Percentiles rank a stretch among this genome's conserved stretches.
phyloP scores from a whole-genome alignment of 2,113 vertebrate species.

The Nibea coibor region DNA sequence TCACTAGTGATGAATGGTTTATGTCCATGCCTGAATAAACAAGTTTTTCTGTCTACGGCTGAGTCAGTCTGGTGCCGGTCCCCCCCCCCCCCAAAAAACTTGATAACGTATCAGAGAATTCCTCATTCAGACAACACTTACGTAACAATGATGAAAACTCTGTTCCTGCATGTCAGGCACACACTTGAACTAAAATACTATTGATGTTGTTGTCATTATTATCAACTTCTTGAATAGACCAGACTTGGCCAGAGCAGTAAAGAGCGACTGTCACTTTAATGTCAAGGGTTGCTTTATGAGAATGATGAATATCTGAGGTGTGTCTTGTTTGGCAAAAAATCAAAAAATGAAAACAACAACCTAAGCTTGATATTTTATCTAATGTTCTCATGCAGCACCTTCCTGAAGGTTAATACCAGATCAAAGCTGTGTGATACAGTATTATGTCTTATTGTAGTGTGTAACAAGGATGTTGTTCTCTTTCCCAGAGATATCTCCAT shows the following conservation, averaged over 20 bases:
- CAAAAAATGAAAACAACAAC: background rate
- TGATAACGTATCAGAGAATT: slow-evolving; percentile 61
- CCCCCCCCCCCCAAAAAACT: slow-evolving; percentile 8
- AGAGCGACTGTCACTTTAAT: background rate
- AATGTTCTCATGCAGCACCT: slow-evolving; percentile 13
- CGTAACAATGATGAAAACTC: slow-evolving; percentile 48
- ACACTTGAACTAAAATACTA: background rate
- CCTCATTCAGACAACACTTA: slow-evolving; percentile 52
- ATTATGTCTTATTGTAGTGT: slow-evolving; percentile 13
- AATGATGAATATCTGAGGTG: background rate
- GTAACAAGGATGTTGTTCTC: slow-evolving; percentile 18
- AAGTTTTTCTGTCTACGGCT: slow-evolving; percentile 10
- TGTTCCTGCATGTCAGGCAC: background rate
- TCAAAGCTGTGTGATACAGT: slow-evolving; percentile 13
- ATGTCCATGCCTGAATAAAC: slow-evolving; percentile 12
- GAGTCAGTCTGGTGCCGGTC: slow-evolving; percentile 46
- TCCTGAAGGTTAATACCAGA: slow-evolving; percentile 18
- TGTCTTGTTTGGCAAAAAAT: background rate
- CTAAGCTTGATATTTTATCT: background rate
- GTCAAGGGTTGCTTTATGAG: background rate
- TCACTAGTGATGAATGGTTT: background rate
- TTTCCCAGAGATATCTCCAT: slow-evolving; percentile 3
- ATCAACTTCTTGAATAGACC: background rate
- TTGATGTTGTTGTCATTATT: no score
- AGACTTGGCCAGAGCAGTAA: no score